A percentile compares a stretch with the other conserved stretches of the same genome.
These are phyloP conservation scores for Halocynthia roretzi DNA, from an alignment of 23 tunicate genomes.

Conservation along the genomic window DNA sequence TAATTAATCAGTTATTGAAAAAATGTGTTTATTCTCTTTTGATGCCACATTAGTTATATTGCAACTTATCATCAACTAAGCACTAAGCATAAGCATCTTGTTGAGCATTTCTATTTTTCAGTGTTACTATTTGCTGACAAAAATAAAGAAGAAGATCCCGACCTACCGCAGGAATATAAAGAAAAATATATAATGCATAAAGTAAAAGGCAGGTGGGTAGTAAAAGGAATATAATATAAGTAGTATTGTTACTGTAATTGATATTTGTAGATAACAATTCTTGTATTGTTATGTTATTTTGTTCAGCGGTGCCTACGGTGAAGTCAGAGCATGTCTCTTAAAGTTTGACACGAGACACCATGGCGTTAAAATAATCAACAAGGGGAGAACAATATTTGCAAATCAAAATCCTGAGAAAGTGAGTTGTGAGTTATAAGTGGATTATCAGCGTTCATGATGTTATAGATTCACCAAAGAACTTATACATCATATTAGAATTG, in stretches of 20 bases:
- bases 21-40: too few relatives aligned
- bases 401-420: constrained; percentile 6
- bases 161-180: constrained; percentile 33
- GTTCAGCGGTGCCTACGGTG: constrained; percentile 63
- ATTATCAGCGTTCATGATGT: constrained; percentile 80
- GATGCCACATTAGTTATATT: too few relatives aligned
- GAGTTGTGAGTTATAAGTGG: not conserved
- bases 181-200: constrained; percentile 50
- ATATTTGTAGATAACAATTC: not conserved
- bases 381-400: constrained; percentile 17
- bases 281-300: not conserved
- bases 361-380: constrained; percentile 72
- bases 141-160: constrained; percentile 12
- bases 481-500: constrained; percentile 59
- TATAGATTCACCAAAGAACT: constrained; percentile 32
- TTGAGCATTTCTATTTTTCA: not conserved
- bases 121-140: constrained; percentile 45
- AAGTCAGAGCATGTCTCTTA: constrained; percentile 39
- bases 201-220: constrained; percentile 32
- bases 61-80: not conserved
- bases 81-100: not conserved
- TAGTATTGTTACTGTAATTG: not conserved
- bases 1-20: too few relatives aligned
- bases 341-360: constrained; percentile 25
- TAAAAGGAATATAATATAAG: not conserved